These are phyloP conservation scores for Tubiluchus corallicola DNA, from an alignment of 2,888 invertebrate species.

Conservation along the genomic window DNA sequence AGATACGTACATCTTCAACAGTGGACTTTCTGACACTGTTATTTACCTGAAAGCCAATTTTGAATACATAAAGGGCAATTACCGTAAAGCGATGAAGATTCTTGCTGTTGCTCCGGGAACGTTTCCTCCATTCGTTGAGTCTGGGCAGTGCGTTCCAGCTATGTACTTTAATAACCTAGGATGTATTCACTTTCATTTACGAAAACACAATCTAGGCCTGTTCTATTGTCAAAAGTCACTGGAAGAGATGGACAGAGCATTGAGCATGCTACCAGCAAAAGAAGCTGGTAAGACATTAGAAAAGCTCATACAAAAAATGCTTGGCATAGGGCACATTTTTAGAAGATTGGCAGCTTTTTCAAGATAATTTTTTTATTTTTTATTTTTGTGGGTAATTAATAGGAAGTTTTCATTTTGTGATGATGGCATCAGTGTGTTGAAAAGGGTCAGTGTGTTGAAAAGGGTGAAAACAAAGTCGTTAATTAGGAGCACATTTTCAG, in stretches of 20 bases:
- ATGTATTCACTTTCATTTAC: slow-evolving; percentile 55
- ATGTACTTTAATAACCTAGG: slow-evolving; percentile 63
- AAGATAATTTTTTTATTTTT: too few relatives aligned
- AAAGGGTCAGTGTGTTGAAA: too few relatives aligned
- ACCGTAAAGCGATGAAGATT: slow-evolving; percentile 40
- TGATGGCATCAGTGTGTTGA: too few relatives aligned
- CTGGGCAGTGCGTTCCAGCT: slow-evolving; percentile 41
- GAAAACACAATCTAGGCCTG: slow-evolving; percentile 56
- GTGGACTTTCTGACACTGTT: slow-evolving; percentile 26
- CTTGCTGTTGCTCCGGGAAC: slow-evolving; percentile 22
- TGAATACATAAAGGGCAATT: slow-evolving; percentile 44
- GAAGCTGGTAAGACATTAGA: slow-evolving; percentile 7
- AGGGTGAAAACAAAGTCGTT: too few relatives aligned
- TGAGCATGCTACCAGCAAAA: slow-evolving; percentile 12
- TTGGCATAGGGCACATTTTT: too few relatives aligned
- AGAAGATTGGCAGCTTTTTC: too few relatives aligned
- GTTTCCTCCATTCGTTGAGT: slow-evolving; percentile 28
- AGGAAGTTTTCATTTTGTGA: too few relatives aligned
- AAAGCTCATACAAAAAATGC: too few relatives aligned
- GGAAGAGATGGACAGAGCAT: slow-evolving; percentile 42
- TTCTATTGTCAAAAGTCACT: slow-evolving; percentile 60
- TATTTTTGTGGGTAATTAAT: too few relatives aligned
- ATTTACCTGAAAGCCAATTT: slow-evolving; percentile 42
- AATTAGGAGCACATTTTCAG: too few relatives aligned
- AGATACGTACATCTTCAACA: too few relatives aligned